Percentiles rank a stretch among this genome's conserved stretches.
Conservation (phyloP, 2,113 vertebrate species). For the Triplophysa rosa region DNA sequence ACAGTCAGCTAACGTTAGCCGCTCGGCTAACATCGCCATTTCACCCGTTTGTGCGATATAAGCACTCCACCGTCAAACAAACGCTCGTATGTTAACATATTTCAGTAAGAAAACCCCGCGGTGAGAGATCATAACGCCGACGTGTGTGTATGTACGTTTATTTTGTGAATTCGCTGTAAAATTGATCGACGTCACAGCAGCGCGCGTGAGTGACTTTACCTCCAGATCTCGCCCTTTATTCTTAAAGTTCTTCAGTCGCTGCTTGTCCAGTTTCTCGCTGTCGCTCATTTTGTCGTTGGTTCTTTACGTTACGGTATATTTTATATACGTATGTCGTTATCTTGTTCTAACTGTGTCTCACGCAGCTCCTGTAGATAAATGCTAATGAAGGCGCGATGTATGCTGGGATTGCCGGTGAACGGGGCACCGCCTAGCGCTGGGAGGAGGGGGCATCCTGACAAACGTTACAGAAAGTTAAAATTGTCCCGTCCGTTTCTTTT, state of each 20-base stretch:
- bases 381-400: constrained; percentile 75
- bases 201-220: constrained; percentile 73
- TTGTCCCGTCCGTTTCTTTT: background rate
- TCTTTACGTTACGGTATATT: constrained; percentile 31
- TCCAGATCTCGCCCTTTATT: constrained; percentile 97
- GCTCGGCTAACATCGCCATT: constrained; percentile 1
- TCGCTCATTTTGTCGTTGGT: constrained; percentile 82
- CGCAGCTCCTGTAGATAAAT: constrained; percentile 62
- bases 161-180: constrained; percentile 59
- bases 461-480: too few species aligned
- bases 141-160: background rate
- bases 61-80: too few species aligned
- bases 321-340: background rate
- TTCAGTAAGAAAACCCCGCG: background rate
- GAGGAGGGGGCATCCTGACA: constrained; percentile 25
- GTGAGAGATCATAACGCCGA: too few species aligned
- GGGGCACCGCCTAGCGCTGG: constrained; percentile 67
- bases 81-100: background rate
- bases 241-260: constrained; percentile 97
- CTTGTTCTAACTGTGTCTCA: background rate
- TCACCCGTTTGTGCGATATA: background rate
- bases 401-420: constrained; percentile 81
- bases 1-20: background rate
- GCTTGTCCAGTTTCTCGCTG: constrained; percentile 97
- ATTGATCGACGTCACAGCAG: constrained; percentile 83